Base-by-base conservation (phyloP, 2,113 vertebrate genomes). In the Equus przewalskii region DNA sequence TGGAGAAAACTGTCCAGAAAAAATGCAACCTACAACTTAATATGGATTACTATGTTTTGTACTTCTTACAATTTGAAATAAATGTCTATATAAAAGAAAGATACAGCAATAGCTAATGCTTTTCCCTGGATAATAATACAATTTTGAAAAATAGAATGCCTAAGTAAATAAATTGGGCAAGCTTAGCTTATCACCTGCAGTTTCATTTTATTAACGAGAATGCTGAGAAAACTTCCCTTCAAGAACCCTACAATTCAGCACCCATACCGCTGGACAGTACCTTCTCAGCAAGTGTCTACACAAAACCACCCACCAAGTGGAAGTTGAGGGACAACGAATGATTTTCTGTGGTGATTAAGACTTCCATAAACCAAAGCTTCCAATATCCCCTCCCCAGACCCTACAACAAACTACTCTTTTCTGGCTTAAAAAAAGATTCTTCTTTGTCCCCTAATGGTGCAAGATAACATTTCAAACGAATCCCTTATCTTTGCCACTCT, bases 41-140 rank as follows among this genome's bases (percentile, higher is more conserved):
- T 91, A 92, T 73, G n/a, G 60, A 96, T 97, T 93, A 79, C 30
- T 81, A 21, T 79, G 21, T 49, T 75, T 22, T 85, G 49, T 89
- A 49, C 22, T 26, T 90, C 54, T 92, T 60, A 78, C 15, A 88
- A 78, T 95, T 84, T 58, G 64, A 95, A 97, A 95, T 91, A 86
- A 93, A 88, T 90, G 70, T 85, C 60, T 90, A 6, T 62, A 73
- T 80, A 90, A 95, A 96, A 89, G 22, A 90, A 87, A 97, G 41
- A 87, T 64, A 28, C 5, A 79, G 16, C 30, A 58, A 79, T 62
- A 97, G 33, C 15, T 87, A 70, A 62, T 84, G 15, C 22, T 86
- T 94, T 85, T 28, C 30, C 62, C 14, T 84, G n/a, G 28, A 21
- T n/a, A 86, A 97, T 69, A 95, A 79, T 56, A 41, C 0, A 82